phyloP scores from a whole-genome alignment of 2,113 vertebrate genomes.

The Lepidothrix coronata region DNA sequence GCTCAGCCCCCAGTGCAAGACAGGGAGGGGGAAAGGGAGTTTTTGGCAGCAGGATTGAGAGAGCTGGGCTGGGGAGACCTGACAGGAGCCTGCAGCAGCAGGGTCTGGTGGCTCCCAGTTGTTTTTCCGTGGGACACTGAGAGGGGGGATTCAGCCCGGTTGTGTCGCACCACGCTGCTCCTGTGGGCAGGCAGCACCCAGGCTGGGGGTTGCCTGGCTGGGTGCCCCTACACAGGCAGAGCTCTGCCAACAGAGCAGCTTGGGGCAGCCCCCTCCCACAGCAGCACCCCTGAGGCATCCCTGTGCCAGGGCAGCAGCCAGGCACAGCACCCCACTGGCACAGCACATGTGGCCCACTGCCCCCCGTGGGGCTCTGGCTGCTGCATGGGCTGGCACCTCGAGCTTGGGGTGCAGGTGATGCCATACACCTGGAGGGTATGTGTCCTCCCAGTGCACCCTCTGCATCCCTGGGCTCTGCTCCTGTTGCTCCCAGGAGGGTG shows the following conservation, averaged over 20 bases:
- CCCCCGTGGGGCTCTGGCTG: not conserved
- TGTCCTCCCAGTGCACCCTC: not conserved
- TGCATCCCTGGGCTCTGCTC: not conserved
- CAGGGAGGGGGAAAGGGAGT: not conserved
- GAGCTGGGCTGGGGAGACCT: not conserved
- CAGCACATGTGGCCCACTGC: fast-evolving
- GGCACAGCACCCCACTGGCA: not conserved
- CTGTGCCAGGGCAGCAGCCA: not conserved
- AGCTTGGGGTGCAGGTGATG: fast-evolving
- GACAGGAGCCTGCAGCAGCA: not conserved
- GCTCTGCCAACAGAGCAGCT: not conserved
- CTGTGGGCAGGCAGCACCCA: fast-evolving
- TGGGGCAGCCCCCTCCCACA: not conserved
- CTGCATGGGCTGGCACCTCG: fast-evolving
- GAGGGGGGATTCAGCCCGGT: fast-evolving
- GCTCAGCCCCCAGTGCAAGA: not conserved
- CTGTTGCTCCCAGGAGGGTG: not conserved
- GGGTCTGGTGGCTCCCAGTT: not conserved
- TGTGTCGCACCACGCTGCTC: fast-evolving
- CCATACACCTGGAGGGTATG: fast-evolving
- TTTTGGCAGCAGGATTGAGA: fast-evolving
- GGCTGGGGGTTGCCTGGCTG: not conserved
- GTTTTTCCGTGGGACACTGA: not conserved
- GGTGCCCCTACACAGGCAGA: not conserved
- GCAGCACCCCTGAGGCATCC: not conserved